These are phyloP conservation scores for Pseudotriccus pelzelni DNA, from an alignment of 2,797 vertebrate genomes.

Conservation along the genomic window DNA sequence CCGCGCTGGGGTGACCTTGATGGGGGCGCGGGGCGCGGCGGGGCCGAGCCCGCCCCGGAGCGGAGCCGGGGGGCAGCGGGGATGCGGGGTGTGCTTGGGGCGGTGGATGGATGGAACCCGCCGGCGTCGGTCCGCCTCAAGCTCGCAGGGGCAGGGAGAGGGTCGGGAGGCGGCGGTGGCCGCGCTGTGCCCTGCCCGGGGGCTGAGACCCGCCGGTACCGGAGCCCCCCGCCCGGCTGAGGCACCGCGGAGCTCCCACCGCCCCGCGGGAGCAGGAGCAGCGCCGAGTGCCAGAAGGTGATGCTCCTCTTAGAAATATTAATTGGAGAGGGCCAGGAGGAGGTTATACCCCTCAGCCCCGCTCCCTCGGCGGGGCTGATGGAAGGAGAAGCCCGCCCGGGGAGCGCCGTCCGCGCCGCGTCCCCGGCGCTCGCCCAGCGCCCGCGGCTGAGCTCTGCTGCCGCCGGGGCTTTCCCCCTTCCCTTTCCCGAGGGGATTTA, in stretches of 20 bases:
- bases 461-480: background rate
- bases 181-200: background rate
- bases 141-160: rapidly evolving
- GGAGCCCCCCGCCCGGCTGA: background rate
- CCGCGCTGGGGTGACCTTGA: slow-evolving; percentile 24
- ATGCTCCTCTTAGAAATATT: no score
- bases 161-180: background rate
- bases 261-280: background rate
- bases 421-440: background rate
- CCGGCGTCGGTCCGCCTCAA: rapidly evolving
- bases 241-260: background rate
- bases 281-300: background rate
- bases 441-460: background rate
- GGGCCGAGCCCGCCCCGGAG: background rate
- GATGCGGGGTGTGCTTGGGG: background rate
- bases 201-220: background rate
- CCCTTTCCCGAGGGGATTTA: background rate
- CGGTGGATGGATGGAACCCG: background rate
- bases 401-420: background rate
- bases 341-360: background rate
- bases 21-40: background rate
- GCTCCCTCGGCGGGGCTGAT: background rate
- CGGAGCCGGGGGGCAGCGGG: background rate
- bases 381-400: background rate
- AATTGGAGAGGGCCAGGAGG: rapidly evolving